These are phyloP conservation scores for Tethya wilhelma DNA, from an alignment of 37 sponge, comb jelly and placozoan genomes.

Conservation along the genomic window DNA sequence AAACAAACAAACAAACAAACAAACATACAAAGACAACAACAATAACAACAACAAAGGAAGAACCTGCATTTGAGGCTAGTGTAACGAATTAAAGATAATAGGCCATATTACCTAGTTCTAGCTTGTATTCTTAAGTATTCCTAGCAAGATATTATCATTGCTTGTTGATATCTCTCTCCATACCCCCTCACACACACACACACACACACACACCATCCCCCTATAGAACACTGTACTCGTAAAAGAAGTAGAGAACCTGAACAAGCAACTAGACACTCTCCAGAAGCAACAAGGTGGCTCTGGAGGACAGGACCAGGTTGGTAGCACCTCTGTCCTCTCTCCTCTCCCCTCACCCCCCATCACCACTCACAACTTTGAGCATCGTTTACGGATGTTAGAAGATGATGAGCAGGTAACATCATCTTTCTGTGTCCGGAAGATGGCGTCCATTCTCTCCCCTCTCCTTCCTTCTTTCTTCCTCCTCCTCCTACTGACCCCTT, in stretches of 20 bases:
- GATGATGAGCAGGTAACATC: slow-evolving; percentile 24
- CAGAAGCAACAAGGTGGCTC: not conserved
- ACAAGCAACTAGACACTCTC: not conserved
- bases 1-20: too few relatives aligned
- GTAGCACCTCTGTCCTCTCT: not conserved
- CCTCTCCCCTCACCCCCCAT: not conserved
- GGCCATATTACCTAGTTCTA: not conserved
- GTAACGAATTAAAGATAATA: not conserved
- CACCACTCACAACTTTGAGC: not conserved
- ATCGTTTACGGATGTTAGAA: not conserved
- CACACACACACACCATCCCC: too few relatives aligned
- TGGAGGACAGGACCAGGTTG: slow-evolving; percentile 16
- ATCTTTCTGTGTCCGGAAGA: not conserved
- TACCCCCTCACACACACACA: too few relatives aligned
- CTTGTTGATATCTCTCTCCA: too few relatives aligned
- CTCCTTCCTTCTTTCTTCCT: not conserved
- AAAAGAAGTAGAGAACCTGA: not conserved
- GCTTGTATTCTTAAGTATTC: too few relatives aligned
- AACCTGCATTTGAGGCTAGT: not conserved
- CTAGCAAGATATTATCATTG: too few relatives aligned
- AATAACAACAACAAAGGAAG: not conserved
- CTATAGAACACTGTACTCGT: not conserved
- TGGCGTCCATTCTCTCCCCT: not conserved
- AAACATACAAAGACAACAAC: too few relatives aligned
- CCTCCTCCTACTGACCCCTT: not conserved